phyloP scores from a whole-genome alignment of 1,140 invertebrate species.

The Conus betulinus region DNA sequence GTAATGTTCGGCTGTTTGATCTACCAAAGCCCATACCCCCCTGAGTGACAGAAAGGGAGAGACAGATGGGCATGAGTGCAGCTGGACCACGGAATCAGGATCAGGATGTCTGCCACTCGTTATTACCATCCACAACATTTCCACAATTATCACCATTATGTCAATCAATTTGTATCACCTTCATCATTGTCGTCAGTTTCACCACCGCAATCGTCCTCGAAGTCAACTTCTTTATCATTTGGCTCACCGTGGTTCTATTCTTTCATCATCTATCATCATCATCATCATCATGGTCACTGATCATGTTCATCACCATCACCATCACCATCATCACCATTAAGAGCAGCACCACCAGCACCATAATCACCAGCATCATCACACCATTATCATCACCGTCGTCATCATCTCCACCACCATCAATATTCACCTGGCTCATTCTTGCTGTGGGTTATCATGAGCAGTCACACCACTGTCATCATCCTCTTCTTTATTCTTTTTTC shows the following conservation, averaged over 20 bases:
- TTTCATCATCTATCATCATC: too few relatives aligned
- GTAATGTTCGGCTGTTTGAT: slow-evolving; percentile 56
- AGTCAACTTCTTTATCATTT: too few relatives aligned
- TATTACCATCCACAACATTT: background rate
- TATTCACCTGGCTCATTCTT: too few relatives aligned
- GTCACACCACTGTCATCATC: too few relatives aligned
- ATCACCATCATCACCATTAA: background rate
- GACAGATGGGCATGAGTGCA: background rate
- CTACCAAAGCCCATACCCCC: slow-evolving; percentile 56
- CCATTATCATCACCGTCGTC: background rate
- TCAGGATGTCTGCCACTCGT: too few relatives aligned
- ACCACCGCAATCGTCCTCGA: too few relatives aligned
- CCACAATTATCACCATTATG: background rate
- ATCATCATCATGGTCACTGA: background rate
- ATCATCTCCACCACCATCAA: too few relatives aligned
- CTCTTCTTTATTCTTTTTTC: too few relatives aligned
- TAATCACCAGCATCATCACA: background rate
- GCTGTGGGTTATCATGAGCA: too few relatives aligned
- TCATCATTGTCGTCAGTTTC: background rate
- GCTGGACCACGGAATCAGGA: too few relatives aligned
- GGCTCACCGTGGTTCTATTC: too few relatives aligned
- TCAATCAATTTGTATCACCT: background rate
- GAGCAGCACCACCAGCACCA: background rate
- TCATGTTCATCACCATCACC: slow-evolving; percentile 8
- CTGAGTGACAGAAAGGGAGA: slow-evolving; percentile 22